Evolutionary conservation across 2,888 invertebrate genomes (phyloP), one percentile per base, ranked within the genome.

Genomic region (Ormyrus rosae): DNA sequence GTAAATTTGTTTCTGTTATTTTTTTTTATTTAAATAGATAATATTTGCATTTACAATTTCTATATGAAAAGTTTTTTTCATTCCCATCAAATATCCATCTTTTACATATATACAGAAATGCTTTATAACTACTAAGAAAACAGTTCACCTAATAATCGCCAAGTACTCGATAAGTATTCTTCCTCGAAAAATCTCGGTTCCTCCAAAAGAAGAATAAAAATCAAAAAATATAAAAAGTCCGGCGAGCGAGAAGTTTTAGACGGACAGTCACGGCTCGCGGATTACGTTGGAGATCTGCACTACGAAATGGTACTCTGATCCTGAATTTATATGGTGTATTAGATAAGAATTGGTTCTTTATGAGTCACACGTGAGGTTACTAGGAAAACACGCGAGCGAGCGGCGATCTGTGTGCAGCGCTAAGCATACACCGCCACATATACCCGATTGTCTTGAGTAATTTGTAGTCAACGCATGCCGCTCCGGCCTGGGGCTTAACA

Each of bases 321-420:
- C 89, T 89, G 90, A 90, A 90, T 90, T 90, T 90, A 90, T 90
- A 90, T 90, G 87, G 90, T 86, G 87, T 90, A 88, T 90, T 90
- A 90, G 89, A 85, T 87, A 87, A 85, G 89, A 90, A 90, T 89
- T 90, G 90, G 89, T 90, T 90, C 89, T 90, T 90, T 90, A 90
- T 88, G 90, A 89, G 86, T 56, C 69, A 85, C 84, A 87, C 90
- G 90, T 89, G 90, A 89, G 85, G 83, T 85, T 87, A 89, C 88
- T 89, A 71, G 76, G 11, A 75, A 83, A 86, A 67, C 13, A 50
- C 9, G 10, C 13, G 10, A n/a, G 13, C 10, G 2, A 34, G 55
- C n/a, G 11, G 58, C 45, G 55, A 13, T 51, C 5, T 67, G 19
- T 48, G 79, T 58, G 51, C 64, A 74, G 58, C 70, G 50, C n/a